Percentiles rank a stretch among this genome's conserved stretches.
Evolutionary conservation across 2,797 vertebrate genomes (phyloP).

Genomic region (Crossoptilon crossoptilon): DNA sequence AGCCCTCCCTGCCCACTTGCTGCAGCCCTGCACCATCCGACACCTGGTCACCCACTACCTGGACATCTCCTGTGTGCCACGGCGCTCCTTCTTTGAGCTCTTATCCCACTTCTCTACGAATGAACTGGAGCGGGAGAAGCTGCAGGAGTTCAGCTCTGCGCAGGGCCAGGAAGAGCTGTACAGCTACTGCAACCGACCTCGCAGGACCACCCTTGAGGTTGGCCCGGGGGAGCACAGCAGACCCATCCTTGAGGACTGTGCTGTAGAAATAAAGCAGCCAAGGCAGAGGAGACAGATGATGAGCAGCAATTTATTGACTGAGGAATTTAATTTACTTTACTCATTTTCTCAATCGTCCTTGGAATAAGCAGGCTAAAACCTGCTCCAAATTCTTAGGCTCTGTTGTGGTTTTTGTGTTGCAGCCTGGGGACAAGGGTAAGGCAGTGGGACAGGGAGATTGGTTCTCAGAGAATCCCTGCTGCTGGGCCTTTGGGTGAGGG

Average conservation of each 20-base stretch:
- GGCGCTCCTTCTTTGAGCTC: constrained; percentile 93
- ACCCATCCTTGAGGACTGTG: fast-evolving
- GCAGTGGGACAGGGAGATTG: neutral
- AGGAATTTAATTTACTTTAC: neutral
- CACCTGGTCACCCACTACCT: constrained; percentile 86
- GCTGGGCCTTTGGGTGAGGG: fast-evolving
- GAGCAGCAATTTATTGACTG: neutral
- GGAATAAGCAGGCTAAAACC: neutral
- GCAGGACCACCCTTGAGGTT: constrained; percentile 92
- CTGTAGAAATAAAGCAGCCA: neutral
- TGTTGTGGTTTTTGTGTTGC: neutral
- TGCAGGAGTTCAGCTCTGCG: constrained; percentile 89
- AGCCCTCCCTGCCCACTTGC: constrained; percentile 80
- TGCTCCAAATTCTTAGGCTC: neutral
- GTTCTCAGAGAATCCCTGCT: fast-evolving
- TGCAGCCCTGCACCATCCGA: constrained; percentile 86
- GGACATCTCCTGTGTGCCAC: constrained; percentile 89
- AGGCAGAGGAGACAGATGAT: neutral
- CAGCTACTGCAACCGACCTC: constrained; percentile 89
- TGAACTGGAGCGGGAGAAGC: constrained; percentile 89
- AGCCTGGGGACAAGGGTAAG: neutral
- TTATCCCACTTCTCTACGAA: constrained; percentile 83
- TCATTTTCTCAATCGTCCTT: neutral
- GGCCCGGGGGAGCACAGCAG: neutral
- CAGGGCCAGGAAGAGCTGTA: constrained; percentile 90